Evolutionary conservation across 2,113 vertebrate species (phyloP).

Genomic region (Athene noctua): DNA sequence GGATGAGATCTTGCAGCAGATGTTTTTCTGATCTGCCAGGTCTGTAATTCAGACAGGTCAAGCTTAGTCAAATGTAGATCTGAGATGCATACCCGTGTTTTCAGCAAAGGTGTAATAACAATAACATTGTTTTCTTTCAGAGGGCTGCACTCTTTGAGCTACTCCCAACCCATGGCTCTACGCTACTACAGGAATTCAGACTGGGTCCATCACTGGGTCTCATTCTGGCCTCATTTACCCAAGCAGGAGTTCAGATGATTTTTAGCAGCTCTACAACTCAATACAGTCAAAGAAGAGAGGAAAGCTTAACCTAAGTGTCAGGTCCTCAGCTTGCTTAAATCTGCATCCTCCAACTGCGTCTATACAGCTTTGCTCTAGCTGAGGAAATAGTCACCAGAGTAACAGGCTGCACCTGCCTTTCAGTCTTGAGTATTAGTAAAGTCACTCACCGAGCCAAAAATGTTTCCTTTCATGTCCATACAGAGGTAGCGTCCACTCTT

Average conservation of each 20-base stretch:
- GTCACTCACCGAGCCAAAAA: conserved; percentile 85
- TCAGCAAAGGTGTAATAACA: not conserved
- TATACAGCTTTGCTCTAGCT: not conserved
- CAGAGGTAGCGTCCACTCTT: conserved; percentile 81
- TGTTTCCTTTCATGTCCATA: conserved; percentile 75
- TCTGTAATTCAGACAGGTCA: not conserved
- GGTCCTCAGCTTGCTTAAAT: not conserved
- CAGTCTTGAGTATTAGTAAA: not conserved
- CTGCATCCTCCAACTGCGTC: not conserved
- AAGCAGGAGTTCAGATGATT: not conserved
- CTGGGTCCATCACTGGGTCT: not conserved
- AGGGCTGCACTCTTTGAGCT: not conserved
- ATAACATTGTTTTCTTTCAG: not conserved
- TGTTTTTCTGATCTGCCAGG: not conserved
- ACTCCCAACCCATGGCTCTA: not conserved
- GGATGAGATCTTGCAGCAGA: not conserved
- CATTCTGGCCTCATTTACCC: not conserved
- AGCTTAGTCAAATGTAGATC: not conserved
- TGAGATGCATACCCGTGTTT: not conserved
- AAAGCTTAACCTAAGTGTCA: not conserved
- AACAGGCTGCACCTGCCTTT: not conserved
- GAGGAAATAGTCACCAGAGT: not conserved
- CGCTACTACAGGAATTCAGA: not conserved
- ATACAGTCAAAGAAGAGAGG: not conserved
- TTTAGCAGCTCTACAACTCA: not conserved